Percentiles rank a stretch among this genome's conserved stretches.
Conservation (phyloP, 2,797 vertebrate species). For the Gallirallus australis region DNA sequence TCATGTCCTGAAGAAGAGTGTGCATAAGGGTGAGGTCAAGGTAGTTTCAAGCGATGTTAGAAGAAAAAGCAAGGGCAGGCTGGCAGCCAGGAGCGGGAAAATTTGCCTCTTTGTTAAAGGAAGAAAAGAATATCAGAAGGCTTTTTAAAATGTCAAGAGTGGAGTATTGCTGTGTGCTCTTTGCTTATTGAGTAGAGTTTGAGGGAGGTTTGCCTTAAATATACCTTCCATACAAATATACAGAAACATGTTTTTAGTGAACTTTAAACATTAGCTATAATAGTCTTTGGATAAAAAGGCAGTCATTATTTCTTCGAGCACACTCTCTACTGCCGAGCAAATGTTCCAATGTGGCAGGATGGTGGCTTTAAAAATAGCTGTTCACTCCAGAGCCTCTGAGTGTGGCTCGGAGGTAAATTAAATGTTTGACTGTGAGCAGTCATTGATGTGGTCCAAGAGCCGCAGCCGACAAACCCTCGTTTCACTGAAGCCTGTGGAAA, state of each 20-base stretch:
- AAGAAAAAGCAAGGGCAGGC: neutral
- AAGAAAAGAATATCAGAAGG: slow-evolving; percentile 59
- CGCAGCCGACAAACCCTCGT: neutral
- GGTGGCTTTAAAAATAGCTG: slow-evolving; percentile 69
- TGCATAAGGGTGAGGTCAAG: slow-evolving; percentile 46
- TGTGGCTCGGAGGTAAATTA: slow-evolving; percentile 57
- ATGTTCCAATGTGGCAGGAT: slow-evolving; percentile 42
- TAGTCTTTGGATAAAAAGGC: slow-evolving; percentile 56
- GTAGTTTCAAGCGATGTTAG: slow-evolving; percentile 33
- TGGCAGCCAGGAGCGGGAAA: slow-evolving; percentile 36
- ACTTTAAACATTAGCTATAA: slow-evolving; percentile 64
- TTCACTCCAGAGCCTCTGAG: slow-evolving; percentile 20
- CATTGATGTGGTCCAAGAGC: slow-evolving; percentile 54
- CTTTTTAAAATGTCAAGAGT: slow-evolving; percentile 59
- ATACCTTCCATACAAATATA: slow-evolving; percentile 40
- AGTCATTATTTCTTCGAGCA: slow-evolving; percentile 69
- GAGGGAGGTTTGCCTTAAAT: slow-evolving; percentile 63
- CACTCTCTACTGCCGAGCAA: slow-evolving; percentile 33
- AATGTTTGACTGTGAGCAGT: slow-evolving; percentile 49
- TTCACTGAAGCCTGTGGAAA: slow-evolving; percentile 34
- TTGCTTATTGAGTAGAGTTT: slow-evolving; percentile 45
- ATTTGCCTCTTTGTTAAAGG: slow-evolving; percentile 35
- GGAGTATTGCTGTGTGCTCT: slow-evolving; percentile 44
- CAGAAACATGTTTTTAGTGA: slow-evolving; percentile 59
- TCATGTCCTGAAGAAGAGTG: neutral